Base-by-base conservation (phyloP, 2,797 vertebrate genomes). In the Caiman crocodilus region DNA sequence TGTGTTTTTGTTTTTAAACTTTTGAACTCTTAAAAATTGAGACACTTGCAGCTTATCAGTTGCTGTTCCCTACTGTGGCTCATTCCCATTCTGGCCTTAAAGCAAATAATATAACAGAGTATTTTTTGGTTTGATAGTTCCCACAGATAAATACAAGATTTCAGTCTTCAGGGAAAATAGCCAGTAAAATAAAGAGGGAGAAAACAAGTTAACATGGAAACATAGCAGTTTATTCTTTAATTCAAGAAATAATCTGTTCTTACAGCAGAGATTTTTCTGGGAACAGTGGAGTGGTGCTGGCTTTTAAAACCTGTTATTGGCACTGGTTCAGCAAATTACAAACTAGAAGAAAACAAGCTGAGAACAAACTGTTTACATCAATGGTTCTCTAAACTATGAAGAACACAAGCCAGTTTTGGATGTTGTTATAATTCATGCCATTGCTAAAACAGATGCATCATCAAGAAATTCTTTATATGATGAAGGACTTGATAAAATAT, bases 361-460 rank as follows among this genome's bases (percentile, higher is more conserved):
- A 92, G 87, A 95, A 90, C 30, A 94, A 89, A 74, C 83, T 73
- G 57, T 93, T 95, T 89, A 76, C 32, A 55, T 79, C 73, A 56
- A 23, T 88, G 17, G 28, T 55, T 88, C 77, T 94, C 89, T 90
- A 92, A 82, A 90, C 57, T 57, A 76, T 85, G 73, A 79, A 91
- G 61, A 87, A 69, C 69, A 76, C 69, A 25, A 80, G 58, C 82
- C 81, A 76, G 67, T 79, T 30, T 94, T 71, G n/a, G 58, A 23
- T 86, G 82, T 83, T 50, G 69, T 93, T 87, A 30, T 84, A 85
- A 92, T 82, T 90, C 90, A 50, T 35, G 69, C 64, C 85, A 71
- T 56, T 93, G 42, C 9, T 93, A 82, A 90, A 79, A 71, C 83
- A 79, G 58, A 74, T 25, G 65, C 60, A n/a, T 88, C 82, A 93